Evolutionary conservation across 2,113 vertebrate genomes (phyloP).

Genomic region (Sylvia atricapilla): DNA sequence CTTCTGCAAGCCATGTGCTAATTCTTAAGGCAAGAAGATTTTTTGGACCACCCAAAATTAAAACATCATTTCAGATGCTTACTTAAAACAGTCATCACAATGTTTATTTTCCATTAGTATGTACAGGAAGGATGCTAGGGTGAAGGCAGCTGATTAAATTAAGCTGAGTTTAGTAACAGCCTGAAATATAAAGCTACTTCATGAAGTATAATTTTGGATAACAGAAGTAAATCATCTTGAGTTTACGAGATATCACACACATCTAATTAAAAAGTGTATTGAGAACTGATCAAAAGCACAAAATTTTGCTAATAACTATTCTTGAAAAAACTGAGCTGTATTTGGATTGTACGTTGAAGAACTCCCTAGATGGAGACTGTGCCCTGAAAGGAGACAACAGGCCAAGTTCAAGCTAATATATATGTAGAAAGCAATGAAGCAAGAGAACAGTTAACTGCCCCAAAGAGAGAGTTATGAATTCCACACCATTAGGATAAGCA

Average conservation of each 20-base stretch:
- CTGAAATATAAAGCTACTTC: not conserved
- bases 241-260: not conserved
- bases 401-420: not conserved
- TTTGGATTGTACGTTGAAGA: not conserved
- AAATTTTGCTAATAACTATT: not conserved
- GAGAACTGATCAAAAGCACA: not conserved
- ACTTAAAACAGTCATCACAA: not conserved
- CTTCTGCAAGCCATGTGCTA: not conserved
- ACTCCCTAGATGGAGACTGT: not conserved
- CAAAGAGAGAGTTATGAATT: not conserved
- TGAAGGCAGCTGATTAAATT: not conserved
- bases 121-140: not conserved
- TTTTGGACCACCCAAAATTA: not conserved
- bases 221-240: not conserved
- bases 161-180: not conserved
- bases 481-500: not conserved
- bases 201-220: not conserved
- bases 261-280: not conserved
- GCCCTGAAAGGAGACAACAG: not conserved
- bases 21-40: not conserved
- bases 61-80: conserved; percentile 3
- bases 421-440: not conserved
- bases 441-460: not conserved
- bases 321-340: not conserved
- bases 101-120: not conserved